Conservation (phyloP, 1,140 invertebrate species). For the Magallana gigas region DNA sequence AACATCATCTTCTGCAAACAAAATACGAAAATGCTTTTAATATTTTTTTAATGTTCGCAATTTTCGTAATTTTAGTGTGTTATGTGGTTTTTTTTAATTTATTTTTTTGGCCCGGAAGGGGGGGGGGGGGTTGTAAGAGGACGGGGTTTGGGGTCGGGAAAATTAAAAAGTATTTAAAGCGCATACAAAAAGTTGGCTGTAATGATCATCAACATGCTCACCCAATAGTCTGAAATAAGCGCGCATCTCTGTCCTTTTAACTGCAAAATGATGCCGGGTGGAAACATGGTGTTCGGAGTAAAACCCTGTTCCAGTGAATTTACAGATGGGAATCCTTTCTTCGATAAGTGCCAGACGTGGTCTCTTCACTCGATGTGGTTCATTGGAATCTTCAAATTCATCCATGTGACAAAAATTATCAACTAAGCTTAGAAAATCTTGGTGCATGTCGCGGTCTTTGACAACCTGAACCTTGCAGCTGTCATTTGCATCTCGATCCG, state of each 20-base stretch:
- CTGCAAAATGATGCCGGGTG: constrained; percentile 20
- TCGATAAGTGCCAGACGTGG: not conserved
- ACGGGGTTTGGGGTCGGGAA: too few relatives aligned
- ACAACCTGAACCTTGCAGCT: constrained; percentile 20
- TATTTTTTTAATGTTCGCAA: too few relatives aligned
- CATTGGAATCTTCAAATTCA: not conserved
- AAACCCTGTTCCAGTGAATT: not conserved
- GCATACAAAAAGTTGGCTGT: too few relatives aligned
- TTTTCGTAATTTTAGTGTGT: too few relatives aligned
- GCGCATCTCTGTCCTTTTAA: constrained; percentile 15
- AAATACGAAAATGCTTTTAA: not conserved
- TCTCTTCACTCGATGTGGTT: not conserved
- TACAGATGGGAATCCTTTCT: not conserved
- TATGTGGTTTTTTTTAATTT: too few relatives aligned
- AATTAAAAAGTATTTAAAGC: too few relatives aligned
- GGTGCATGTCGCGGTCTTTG: not conserved
- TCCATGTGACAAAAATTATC: not conserved
- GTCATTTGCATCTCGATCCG: not conserved
- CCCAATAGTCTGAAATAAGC: constrained; percentile 9
- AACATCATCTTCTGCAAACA: constrained; percentile 72
- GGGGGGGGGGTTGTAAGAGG: too few relatives aligned
- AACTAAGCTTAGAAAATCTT: constrained; percentile 1
- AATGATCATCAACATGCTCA: too few relatives aligned
- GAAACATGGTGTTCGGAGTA: not conserved
- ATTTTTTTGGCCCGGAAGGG: too few relatives aligned